Percentiles rank a stretch among this genome's conserved stretches.
These are phyloP conservation scores for Bothrops jararaca DNA, from an alignment of 2,113 vertebrate species.

Conservation along the genomic window DNA sequence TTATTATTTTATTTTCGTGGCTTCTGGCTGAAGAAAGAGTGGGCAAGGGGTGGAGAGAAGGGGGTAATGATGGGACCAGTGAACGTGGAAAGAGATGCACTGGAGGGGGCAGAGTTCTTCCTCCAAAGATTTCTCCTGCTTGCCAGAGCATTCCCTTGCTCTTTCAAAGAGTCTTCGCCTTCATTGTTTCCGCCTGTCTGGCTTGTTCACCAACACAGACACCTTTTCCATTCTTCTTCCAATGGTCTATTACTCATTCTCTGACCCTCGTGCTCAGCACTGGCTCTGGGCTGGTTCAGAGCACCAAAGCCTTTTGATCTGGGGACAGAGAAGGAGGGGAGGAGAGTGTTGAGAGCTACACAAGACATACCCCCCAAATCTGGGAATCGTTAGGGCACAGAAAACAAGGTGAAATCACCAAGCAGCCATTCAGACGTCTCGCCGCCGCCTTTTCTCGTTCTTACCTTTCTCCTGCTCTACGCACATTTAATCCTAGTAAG, in stretches of 20 bases:
- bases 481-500: slow-evolving; percentile 13
- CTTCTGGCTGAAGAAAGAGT: background rate
- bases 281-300: background rate
- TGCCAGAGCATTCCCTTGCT: background rate
- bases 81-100: background rate
- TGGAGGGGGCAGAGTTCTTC: background rate
- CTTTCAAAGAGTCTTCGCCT: background rate
- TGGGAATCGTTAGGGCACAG: background rate
- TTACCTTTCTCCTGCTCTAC: slow-evolving; percentile 46
- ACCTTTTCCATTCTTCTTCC: background rate
- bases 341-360: background rate
- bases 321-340: background rate
- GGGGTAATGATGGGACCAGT: background rate
- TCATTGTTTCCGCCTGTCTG: background rate
- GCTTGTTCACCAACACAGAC: background rate
- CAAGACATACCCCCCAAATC: background rate
- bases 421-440: background rate
- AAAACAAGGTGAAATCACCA: background rate
- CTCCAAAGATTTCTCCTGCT: background rate
- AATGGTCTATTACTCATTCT: background rate
- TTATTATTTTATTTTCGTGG: background rate
- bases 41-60: background rate
- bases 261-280: background rate
- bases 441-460: slow-evolving; percentile 16
- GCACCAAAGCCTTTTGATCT: background rate